Base-by-base conservation (phyloP, 2,888 invertebrate species). In the Cerastis rubricosa region DNA sequence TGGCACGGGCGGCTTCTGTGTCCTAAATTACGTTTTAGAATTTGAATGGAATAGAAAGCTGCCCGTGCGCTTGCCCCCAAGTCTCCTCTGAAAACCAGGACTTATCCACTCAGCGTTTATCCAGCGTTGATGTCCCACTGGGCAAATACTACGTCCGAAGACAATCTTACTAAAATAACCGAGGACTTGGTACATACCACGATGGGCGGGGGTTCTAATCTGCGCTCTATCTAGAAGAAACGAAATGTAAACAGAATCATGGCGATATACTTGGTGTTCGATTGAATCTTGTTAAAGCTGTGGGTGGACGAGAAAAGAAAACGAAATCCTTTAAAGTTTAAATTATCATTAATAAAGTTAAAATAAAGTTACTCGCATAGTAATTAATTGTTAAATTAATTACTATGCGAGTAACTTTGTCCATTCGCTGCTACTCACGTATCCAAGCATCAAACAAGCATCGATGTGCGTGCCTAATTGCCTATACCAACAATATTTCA, bases 141-240 rank as follows among this genome's bases (percentile, higher is more conserved):
- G 11, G 80, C 17, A 35, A 51, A 54, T 43, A 3, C 22, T 65
- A 8, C 9, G 14, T 81, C 64, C 35, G 17, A 49, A 22, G 25
- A 49, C 54, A 9, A 54, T 51, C 19, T 75, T 64, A 70, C 19
- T 25, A 70, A 74, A 45, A 61, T 45, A 82, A n/a, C 65, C 11
- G 19, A 49, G 35, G 29, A 72, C 69, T 83, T 35, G 9, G 45
- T 82, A 83, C 83, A 63, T 78, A 85, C 83, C 83, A 71, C 47
- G 65, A 54, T 54, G 29, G 54, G 63, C 2, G 54, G 49, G 22
- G 65, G 35, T 78, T 84, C 74, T 74, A 85, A 45, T 70, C 69
- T 54, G 78, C 79, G 2, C 35, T 74, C 83, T 78, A 65, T 78
- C 86, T 85, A 83, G 43, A 78, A 84, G 71, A 83, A 86, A 84